These are phyloP conservation scores for Sesamia inferens DNA, from an alignment of 2,888 invertebrate genomes.

Conservation along the genomic window DNA sequence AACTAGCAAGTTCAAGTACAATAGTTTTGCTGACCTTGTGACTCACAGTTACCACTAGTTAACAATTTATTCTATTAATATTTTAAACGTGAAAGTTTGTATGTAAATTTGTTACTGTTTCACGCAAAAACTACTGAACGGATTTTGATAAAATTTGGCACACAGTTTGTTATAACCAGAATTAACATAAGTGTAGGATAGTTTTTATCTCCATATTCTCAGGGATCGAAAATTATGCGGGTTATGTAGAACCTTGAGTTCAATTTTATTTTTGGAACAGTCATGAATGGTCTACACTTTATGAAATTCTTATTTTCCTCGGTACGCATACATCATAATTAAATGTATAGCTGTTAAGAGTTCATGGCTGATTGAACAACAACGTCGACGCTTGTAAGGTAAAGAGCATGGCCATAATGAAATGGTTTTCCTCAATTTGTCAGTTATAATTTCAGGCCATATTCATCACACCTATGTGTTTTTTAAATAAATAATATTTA, in stretches of 20 bases:
- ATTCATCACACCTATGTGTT: background rate
- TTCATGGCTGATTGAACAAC: constrained; percentile 10
- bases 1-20: constrained; percentile 39
- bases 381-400: constrained; percentile 7
- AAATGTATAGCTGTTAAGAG: constrained; percentile 24
- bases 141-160: too few species aligned
- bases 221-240: too few species aligned
- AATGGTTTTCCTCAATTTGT: constrained; percentile 16
- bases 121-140: too few species aligned
- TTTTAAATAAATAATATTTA: constrained; percentile 8
- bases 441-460: background rate
- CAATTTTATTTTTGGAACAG: background rate
- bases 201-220: too few species aligned
- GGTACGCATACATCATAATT: constrained; percentile 9
- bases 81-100: too few species aligned
- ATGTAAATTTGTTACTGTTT: too few species aligned
- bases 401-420: constrained; percentile 20
- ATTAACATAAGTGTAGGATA: too few species aligned
- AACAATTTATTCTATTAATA: too few species aligned
- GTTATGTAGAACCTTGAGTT: too few species aligned
- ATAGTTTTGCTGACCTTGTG: too few species aligned
- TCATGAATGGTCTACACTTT: background rate
- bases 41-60: too few species aligned
- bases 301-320: background rate
- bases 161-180: too few species aligned